Evolutionary conservation across 1,140 invertebrate genomes (phyloP).

Genomic region (Drosophila kanapiae): DNA sequence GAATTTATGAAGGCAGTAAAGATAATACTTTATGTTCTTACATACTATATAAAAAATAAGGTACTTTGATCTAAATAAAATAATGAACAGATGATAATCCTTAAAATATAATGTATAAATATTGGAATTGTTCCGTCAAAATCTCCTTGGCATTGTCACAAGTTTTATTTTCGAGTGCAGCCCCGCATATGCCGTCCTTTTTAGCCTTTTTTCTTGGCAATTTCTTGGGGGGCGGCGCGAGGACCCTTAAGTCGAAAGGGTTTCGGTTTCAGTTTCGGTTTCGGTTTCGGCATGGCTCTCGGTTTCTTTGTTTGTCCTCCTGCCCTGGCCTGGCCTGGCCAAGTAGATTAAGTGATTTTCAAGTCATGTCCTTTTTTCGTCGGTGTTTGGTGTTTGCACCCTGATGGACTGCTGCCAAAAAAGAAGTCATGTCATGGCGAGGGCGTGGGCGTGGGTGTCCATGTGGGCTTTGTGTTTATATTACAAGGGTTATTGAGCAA

Average conservation of each 20-base stretch:
- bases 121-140: background rate
- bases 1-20: too few relatives aligned
- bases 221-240: constrained; percentile 15
- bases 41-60: too few relatives aligned
- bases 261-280: constrained; percentile 42
- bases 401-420: constrained; percentile 80
- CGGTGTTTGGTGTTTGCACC: constrained; percentile 18
- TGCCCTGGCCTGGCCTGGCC: constrained; percentile 24
- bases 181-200: constrained; percentile 29
- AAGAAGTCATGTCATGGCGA: constrained; percentile 73
- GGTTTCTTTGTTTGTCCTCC: constrained; percentile 47
- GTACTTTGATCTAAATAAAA: too few relatives aligned
- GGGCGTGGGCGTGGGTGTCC: constrained; percentile 23
- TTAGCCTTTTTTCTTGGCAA: constrained; percentile 37
- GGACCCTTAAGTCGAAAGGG: constrained; percentile 52
- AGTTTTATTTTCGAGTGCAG: constrained; percentile 10
- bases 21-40: too few relatives aligned
- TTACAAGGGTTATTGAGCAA: constrained; percentile 85
- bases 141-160: background rate
- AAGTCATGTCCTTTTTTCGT: constrained; percentile 77
- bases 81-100: too few relatives aligned
- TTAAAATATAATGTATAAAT: too few relatives aligned
- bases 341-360: constrained; percentile 83
- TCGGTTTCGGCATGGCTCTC: constrained; percentile 49
- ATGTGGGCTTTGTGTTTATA: constrained; percentile 66